phyloP scores from a whole-genome alignment of 2,113 vertebrate species.

The Tiliqua scincoides region DNA sequence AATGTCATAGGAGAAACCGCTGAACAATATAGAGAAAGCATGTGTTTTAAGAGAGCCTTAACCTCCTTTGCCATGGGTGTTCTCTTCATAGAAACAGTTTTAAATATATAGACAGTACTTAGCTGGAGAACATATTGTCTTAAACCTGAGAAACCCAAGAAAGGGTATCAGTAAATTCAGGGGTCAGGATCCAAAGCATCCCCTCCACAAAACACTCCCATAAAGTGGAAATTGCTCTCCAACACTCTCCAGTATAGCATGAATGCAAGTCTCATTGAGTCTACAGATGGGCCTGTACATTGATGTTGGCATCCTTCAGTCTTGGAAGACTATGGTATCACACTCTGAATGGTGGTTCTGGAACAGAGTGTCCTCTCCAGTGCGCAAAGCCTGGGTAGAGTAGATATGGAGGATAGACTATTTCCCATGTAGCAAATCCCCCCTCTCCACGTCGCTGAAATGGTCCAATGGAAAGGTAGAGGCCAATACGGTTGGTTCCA shows the following conservation, averaged over 20 bases:
- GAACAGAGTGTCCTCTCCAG: too few species aligned
- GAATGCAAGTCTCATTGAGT: too few species aligned
- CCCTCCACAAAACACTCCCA: background rate
- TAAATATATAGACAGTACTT: background rate
- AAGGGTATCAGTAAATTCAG: background rate
- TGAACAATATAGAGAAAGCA: slow-evolving; percentile 15
- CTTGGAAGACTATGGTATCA: too few species aligned
- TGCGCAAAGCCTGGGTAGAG: too few species aligned
- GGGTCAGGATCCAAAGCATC: background rate
- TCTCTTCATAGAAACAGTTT: background rate
- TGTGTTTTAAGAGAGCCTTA: slow-evolving; percentile 8
- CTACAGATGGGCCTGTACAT: too few species aligned
- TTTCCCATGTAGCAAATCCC: too few species aligned
- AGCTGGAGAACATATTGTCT: background rate
- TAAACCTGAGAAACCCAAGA: background rate
- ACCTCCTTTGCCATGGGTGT: background rate
- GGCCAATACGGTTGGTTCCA: too few species aligned
- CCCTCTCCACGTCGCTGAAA: too few species aligned
- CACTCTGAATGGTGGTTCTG: too few species aligned
- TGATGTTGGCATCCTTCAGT: too few species aligned
- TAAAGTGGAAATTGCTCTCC: background rate
- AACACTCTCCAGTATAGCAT: background rate
- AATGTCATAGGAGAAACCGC: background rate
- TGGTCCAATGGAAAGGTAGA: too few species aligned
- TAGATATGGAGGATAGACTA: too few species aligned